Evolutionary conservation across 2,888 invertebrate species (phyloP), one percentile per base, ranked within the genome.

Genomic region (Thecocarcelia acutangulata): DNA sequence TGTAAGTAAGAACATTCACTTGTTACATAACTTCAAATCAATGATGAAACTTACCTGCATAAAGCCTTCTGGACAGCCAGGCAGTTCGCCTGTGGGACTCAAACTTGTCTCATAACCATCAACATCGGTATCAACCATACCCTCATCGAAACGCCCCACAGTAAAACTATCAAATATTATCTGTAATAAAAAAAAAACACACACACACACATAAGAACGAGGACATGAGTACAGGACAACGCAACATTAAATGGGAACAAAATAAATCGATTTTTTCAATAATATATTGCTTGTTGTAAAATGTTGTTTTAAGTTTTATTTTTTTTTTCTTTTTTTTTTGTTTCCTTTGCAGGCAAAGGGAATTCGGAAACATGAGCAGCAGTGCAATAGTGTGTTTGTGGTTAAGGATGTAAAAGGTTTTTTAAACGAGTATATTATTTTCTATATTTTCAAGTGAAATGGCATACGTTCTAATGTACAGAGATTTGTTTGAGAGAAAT

Each of bases 121-220:
- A 80, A 88, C 86, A 85, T 91, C 91, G 44, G 89, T 88, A 85
- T 91, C 91, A 73, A 90, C 90, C 88, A 90, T 88, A 82, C 93
- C 93, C 66, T 94, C 92, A 88, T 95, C 95, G 90, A 96, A 95
- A 64, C 96, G 93, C 2, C 97, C 97, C 86, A 97, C 94, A 88
- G 95, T 95, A 92, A 97, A 97, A 87, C 96, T 95, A 89, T 97
- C 97, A 93, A 97, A 96, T 84, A 96, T 94, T 77, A 96, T 92
- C 94, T 94, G 92, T 19, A 85, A 86, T 68, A 61, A 73, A 76
- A n/a, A n/a, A n/a, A n/a, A n/a, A n/a, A n/a, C n/a, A n/a, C n/a
- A n/a, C n/a, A n/a, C n/a, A n/a, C n/a, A n/a, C n/a, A 8, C 24
- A 24, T 5, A 78, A 64, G 76, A 28, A 81, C 1, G 48, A n/a